Base-by-base conservation (phyloP, 2,113 vertebrate species). In the Chionodraco myersi region DNA sequence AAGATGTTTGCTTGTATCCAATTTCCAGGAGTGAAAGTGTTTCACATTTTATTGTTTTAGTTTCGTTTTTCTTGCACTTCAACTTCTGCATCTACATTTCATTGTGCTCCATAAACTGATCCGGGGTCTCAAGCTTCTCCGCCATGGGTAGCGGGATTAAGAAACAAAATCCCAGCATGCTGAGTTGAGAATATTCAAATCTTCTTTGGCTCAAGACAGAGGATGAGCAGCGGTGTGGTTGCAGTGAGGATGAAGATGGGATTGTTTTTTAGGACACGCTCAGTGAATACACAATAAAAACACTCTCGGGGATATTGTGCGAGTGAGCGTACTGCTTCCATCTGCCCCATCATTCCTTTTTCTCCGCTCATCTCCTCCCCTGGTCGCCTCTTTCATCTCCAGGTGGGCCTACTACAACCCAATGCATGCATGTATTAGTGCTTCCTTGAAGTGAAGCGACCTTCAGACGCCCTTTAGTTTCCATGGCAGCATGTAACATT, bases 401-500 rank as follows among this genome's bases (percentile, higher is more conserved):
- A 94, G 92, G 89, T 94, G 92, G 89, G 89, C 85, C 80, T 53
- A 72, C 86, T 85, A 72, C 75, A 85, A 79, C 85, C 87, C 73
- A 51, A 78, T 83, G 86, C 81, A 79, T 86, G 84, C 88, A 90
- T 92, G 89, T 48, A 93, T 92, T 92, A 92, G 80, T 41, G 77
- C 81, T 77, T 84, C 79, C 86, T 91, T 88, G 72, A 90, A 91
- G 77, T 87, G 80, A 77, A 45, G 60, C 79, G 85, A 93, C 93
- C 93, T 94, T 93, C 88, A 64, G 77, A 88, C 16, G 88, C 84
- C 92, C 91, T 94, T 87, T 69, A 26, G 93, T 94, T 92, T 90
- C 91, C 91, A 90, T 93, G 82, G 88, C 88, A 92, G 88, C 88
- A 18, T 59, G 79, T 82, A 84, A 77, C 88, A 88, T 88, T 92